Evolutionary conservation across 1,140 invertebrate species (phyloP), one percentile per base, ranked within the genome.

Genomic region (Drosophila punjabiensis): DNA sequence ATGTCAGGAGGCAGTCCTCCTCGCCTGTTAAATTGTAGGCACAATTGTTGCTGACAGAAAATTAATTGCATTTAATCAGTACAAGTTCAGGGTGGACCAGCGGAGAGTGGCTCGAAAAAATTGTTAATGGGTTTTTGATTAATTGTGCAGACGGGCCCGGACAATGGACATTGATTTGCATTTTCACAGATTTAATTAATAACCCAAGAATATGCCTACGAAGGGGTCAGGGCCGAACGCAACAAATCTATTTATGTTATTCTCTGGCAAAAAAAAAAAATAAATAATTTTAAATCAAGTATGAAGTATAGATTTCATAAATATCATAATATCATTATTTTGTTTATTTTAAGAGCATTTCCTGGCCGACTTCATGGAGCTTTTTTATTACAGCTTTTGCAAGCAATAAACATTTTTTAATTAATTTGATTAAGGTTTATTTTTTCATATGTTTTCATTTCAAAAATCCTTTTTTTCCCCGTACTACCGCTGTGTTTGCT

Each of bases 61-160:
- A 82, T 82, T 82, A 82, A 82, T 82, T 82, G 81, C 81, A 82
- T 81, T 82, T 82, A 82, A 82, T 82, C 81, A 78, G 79, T 67
- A 67, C 68, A 69, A 58, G 55, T 45, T 76, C 73, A 50, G 63
- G 71, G 73, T 56, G 62, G 53, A 24, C 62, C 53, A 55, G 30
- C 5, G 18, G n/a, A 10, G 43, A 60, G 53, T 32, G 28, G 47
- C 59, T 67, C 24, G 56, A 75, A 74, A 74, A 74, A 74, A 62
- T 81, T 76, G 58, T 81, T 81, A 81, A 81, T 81, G 76, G 59
- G 78, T 67, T 81, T 81, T 81, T 81, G 76, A 81, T 79, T 81
- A 81, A 81, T 81, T 60, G 69, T 61, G 58, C 69, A 52, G 58
- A 74, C 56, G 62, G 35, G 55, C 16, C 28, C 20, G 55, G 66